Evolutionary conservation across 64 coral and sea anemone genomes (phyloP).

Genomic region (Stichodactyla helianthus): DNA sequence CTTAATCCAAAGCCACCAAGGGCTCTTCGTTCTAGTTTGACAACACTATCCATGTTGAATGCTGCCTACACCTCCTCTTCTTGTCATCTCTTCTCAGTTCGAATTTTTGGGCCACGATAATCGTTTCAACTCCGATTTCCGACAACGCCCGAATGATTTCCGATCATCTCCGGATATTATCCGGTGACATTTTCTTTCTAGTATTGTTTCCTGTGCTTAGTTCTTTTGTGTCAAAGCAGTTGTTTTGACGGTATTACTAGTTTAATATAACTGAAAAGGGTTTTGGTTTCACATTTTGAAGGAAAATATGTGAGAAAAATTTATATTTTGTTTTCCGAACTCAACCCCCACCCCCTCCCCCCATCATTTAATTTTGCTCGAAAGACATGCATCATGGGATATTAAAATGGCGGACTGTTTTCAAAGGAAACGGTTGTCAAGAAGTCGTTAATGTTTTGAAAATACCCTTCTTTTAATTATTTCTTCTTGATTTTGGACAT

Average conservation of each 20-base stretch:
- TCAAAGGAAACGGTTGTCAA: constrained; percentile 24
- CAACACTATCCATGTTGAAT: constrained; percentile 70
- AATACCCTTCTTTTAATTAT: neutral
- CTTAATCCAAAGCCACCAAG: constrained; percentile 97
- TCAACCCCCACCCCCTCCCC: neutral
- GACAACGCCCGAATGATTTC: constrained; percentile 14
- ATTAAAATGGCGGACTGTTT: constrained; percentile 15
- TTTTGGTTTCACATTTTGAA: neutral
- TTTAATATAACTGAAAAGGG: neutral
- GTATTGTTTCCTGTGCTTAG: neutral
- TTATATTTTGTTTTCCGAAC: neutral
- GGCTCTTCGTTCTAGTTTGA: constrained; percentile 84
- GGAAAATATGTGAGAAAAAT: neutral
- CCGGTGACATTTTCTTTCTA: neutral
- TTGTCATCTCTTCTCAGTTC: constrained; percentile 24
- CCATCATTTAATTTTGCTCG: neutral
- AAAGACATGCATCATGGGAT: neutral
- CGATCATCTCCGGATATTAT: neutral
- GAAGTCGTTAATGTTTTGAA: constrained; percentile 7
- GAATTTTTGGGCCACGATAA: constrained; percentile 27
- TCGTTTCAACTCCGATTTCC: constrained; percentile 16
- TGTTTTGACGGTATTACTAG: neutral
- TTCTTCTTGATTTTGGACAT: neutral
- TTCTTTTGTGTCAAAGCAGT: neutral
- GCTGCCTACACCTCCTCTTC: constrained; percentile 15